Conservation (phyloP, 1,140 invertebrate genomes). For the Calephelis nemesis region DNA sequence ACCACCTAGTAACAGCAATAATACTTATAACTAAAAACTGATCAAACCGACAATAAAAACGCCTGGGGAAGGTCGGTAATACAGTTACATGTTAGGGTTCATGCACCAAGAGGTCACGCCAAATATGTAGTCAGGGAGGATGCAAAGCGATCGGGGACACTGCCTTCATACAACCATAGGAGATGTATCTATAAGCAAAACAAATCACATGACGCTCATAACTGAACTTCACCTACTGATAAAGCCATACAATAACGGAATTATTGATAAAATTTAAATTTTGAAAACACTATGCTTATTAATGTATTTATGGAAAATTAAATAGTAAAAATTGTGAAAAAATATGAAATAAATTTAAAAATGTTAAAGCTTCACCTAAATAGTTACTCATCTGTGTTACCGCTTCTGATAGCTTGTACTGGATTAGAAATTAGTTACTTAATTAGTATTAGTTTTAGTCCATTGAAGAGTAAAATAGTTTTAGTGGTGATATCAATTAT, state of each 20-base stretch:
- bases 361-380: slow-evolving; percentile 52
- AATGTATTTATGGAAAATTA: slow-evolving; percentile 1
- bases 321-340: background rate
- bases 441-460: background rate
- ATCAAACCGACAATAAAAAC: slow-evolving; percentile 27
- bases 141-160: slow-evolving; percentile 78
- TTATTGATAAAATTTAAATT: slow-evolving; percentile 24
- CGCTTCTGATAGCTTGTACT: slow-evolving; percentile 35
- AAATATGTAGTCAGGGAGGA: slow-evolving; percentile 72
- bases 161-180: slow-evolving; percentile 77
- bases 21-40: slow-evolving; percentile 47
- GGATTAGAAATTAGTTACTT: slow-evolving; percentile 3
- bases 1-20: slow-evolving; percentile 47
- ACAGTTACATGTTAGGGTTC: slow-evolving; percentile 51
- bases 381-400: slow-evolving; percentile 39
- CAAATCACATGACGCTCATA: slow-evolving; percentile 58
- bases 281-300: slow-evolving; percentile 32
- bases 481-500: background rate
- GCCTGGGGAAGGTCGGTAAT: background rate
- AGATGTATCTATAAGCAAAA: slow-evolving; percentile 63
- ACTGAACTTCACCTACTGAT: background rate
- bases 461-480: background rate
- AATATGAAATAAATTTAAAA: slow-evolving; percentile 32
- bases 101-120: slow-evolving; percentile 79
- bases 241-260: too few species aligned